Evolutionary conservation across 2,113 vertebrate genomes (phyloP), one percentile per base, ranked within the genome.

Genomic region (Rhynchomys soricoides): DNA sequence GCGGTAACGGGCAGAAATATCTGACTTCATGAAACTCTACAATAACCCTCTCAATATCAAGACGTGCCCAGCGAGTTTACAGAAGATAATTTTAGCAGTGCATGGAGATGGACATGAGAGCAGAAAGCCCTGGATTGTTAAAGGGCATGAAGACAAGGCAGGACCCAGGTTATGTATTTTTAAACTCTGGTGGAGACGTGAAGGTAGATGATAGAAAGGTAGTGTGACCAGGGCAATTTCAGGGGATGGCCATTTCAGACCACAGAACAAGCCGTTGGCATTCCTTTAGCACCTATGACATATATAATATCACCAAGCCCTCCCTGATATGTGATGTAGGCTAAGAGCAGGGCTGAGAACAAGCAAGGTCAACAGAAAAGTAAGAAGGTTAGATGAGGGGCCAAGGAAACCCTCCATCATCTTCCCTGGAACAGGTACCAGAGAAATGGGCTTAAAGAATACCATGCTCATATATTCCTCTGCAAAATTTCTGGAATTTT

Each of bases 401-500:
- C 43, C 52, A 29, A 40, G 52, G 52, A 91, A 91, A 88, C 5
- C 37, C 7, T 75, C 62, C 85, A 86, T 59, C 0, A 17, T 22
- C n/a, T 91, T 86, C 81, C 21, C 24, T 66, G 37, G 10, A 59
- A n/a, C 4, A 87, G 34, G 50, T 9, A 45, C 55, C 19, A 5
- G 6, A 89, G 70, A 11, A 59, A 21, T 13, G 22, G 34, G 15
- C 86, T 89, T 77, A 55, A 88, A 82, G 71, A 96, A 57, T 57
- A 34, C 12, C 79, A 34, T 21, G n/a, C n/a, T 74, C 34, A 74
- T 79, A 34, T 83, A 89, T 79, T 91, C 71, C 37, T 16, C 15
- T 45, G 10, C 4, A 93, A 73, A 94, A 22, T 83, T 96, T 97
- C 89, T 91, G 62, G 68, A 92, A 90, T 89, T 95, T 96, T 95